phyloP scores from a whole-genome alignment of 2,888 invertebrate genomes.

The Noctua janthe region DNA sequence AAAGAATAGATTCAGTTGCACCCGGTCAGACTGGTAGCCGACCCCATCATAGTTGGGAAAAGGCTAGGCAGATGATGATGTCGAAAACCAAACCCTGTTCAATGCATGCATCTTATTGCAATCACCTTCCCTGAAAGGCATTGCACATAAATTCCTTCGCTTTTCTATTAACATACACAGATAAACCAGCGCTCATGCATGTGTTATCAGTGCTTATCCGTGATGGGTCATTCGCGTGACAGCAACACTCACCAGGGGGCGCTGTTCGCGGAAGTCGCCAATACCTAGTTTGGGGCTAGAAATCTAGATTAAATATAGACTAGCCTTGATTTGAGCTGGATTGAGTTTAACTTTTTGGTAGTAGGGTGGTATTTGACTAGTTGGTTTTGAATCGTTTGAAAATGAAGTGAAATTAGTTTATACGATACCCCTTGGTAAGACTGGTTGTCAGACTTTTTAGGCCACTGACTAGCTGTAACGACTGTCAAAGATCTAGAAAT shows the following conservation, averaged over 20 bases:
- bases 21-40: too few species aligned
- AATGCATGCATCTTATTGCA: neutral
- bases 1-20: too few species aligned
- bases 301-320: slow-evolving; percentile 52
- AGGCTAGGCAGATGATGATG: too few species aligned
- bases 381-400: neutral
- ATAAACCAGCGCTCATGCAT: slow-evolving; percentile 39
- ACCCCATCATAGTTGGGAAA: too few species aligned
- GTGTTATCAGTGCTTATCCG: slow-evolving; percentile 55
- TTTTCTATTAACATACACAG: slow-evolving; percentile 14
- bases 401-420: neutral
- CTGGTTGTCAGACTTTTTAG: too few species aligned
- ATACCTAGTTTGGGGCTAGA: slow-evolving; percentile 49
- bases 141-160: slow-evolving; percentile 15
- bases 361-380: neutral
- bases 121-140: neutral
- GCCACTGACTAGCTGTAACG: too few species aligned
- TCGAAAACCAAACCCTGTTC: neutral
- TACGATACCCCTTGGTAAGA: too few species aligned
- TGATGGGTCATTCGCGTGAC: slow-evolving; percentile 74
- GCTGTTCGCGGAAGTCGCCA: slow-evolving; percentile 65
- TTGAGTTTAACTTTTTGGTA: slow-evolving; percentile 22
- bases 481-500: too few species aligned
- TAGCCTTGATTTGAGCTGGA: slow-evolving; percentile 44
- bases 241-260: slow-evolving; percentile 62